These are phyloP conservation scores for Emydocephalus ijimae DNA, from an alignment of 2,113 vertebrate species.

Conservation along the genomic window DNA sequence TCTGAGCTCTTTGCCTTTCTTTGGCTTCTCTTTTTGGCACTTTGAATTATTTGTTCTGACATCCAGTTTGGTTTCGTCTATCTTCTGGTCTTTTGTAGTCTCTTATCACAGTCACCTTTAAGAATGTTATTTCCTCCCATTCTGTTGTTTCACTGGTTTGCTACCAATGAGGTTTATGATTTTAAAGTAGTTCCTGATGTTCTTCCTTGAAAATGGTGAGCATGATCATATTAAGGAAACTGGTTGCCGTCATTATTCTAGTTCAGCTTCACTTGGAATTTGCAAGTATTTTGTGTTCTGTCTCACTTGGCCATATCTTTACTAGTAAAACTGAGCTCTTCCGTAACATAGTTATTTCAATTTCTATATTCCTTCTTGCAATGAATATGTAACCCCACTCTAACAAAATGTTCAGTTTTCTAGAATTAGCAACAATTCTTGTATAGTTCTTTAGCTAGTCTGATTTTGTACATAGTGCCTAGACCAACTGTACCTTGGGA, in stretches of 20 bases:
- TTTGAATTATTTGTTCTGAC: not conserved
- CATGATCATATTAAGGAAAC: no score
- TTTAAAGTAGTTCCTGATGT: not conserved
- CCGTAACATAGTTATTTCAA: not conserved
- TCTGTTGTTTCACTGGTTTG: not conserved
- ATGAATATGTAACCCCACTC: not conserved
- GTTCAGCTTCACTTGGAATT: not conserved
- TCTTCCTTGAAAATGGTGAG: not conserved
- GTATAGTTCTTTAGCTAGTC: not conserved
- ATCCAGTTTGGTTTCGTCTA: not conserved
- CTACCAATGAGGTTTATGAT: not conserved
- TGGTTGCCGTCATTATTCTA: not conserved
- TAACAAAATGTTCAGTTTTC: not conserved
- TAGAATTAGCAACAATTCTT: not conserved
- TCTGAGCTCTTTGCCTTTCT: not conserved
- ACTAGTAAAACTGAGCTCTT: not conserved
- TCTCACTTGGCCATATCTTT: not conserved
- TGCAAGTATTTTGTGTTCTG: not conserved
- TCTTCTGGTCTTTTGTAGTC: not conserved
- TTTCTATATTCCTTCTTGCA: not conserved
- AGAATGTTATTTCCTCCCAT: not conserved
- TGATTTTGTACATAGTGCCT: not conserved
- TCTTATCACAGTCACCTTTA: not conserved
- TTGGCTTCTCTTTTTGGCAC: not conserved
- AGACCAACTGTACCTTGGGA: no score